Evolutionary conservation across 2,888 invertebrate genomes (phyloP).

Genomic region (Saturnia pavonia): DNA sequence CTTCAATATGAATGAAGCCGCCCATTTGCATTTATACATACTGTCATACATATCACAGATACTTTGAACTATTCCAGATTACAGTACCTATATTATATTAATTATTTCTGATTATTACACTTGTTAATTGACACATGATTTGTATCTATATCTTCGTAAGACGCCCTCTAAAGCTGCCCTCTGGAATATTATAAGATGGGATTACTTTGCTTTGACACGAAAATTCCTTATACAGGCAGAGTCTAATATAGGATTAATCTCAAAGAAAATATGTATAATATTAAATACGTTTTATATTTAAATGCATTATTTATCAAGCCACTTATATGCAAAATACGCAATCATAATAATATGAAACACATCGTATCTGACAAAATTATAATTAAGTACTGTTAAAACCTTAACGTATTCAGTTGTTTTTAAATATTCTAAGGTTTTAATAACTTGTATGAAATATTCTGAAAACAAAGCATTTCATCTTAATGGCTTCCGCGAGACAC

Average conservation of each 20-base stretch:
- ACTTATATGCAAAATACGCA: too few relatives aligned
- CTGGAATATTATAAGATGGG: neutral
- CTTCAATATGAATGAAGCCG: neutral
- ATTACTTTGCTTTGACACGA: conserved; percentile 12
- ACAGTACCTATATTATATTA: conserved; percentile 10
- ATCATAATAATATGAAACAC: too few relatives aligned
- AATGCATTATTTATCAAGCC: too few relatives aligned
- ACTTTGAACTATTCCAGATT: conserved; percentile 23
- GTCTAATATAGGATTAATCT: neutral
- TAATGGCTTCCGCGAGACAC: too few relatives aligned
- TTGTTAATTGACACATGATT: conserved; percentile 33
- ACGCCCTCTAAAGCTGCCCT: neutral
- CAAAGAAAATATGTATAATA: neutral
- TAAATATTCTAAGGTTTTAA: too few relatives aligned
- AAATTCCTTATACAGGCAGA: neutral
- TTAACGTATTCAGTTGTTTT: too few relatives aligned
- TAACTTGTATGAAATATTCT: too few relatives aligned
- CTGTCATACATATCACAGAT: conserved; percentile 39
- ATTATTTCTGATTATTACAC: conserved; percentile 26
- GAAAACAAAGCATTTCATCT: too few relatives aligned
- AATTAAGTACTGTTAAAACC: too few relatives aligned
- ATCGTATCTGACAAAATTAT: too few relatives aligned
- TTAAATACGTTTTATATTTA: too few relatives aligned
- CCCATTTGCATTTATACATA: conserved; percentile 13
- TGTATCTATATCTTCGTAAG: conserved; percentile 16